Percentiles rank a stretch among this genome's conserved stretches.
These are phyloP conservation scores for Laterallus jamaicensis DNA, from an alignment of 2,113 vertebrate species.

Conservation along the genomic window DNA sequence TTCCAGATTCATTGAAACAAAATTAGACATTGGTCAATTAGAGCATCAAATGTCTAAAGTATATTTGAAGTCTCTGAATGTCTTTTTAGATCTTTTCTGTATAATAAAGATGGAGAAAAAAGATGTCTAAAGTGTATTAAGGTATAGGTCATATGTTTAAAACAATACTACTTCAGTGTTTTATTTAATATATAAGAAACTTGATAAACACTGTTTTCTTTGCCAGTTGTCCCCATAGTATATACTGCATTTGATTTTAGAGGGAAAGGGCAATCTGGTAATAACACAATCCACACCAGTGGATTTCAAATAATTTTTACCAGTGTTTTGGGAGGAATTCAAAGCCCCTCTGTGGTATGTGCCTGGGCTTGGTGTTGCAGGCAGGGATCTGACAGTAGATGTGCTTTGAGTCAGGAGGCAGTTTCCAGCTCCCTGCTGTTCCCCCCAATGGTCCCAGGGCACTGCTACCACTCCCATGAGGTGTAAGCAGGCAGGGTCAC, in stretches of 20 bases:
- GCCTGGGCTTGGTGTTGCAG: neutral
- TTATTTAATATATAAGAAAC: neutral
- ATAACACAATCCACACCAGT: neutral
- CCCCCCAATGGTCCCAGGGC: neutral
- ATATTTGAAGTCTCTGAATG: neutral
- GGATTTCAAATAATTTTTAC: neutral
- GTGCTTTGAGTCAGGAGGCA: neutral
- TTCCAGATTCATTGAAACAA: neutral
- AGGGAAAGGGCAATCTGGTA: neutral
- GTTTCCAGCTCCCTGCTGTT: neutral
- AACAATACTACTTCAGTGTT: neutral
- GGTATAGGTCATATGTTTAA: neutral
- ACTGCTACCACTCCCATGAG: accelerated
- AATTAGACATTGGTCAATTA: neutral
- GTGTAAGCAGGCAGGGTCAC: neutral
- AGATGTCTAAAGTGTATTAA: neutral
- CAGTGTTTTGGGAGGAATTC: neutral
- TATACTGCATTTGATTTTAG: neutral
- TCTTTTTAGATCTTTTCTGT: neutral
- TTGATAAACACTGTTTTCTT: neutral
- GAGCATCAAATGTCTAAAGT: neutral
- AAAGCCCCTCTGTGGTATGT: neutral
- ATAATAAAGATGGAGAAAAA: neutral
- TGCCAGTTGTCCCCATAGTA: neutral
- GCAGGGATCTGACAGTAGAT: neutral